Conservation (phyloP, 2,797 vertebrate species). For the Chaenodraco wilsoni region DNA sequence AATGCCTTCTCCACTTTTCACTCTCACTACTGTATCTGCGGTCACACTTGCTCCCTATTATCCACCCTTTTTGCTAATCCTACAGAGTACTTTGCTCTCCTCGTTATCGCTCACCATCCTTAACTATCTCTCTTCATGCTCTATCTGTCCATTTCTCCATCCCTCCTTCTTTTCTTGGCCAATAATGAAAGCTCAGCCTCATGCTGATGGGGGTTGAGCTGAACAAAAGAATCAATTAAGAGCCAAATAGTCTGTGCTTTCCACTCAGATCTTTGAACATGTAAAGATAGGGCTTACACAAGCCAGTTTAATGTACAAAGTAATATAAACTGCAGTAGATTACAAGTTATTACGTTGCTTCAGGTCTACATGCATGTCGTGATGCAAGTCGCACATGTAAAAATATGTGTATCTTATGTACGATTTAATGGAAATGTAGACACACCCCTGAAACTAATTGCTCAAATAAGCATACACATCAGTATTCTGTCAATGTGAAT, state of each 20-base stretch:
- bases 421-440: background rate
- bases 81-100: slow-evolving; percentile 66
- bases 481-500: fast-evolving
- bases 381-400: background rate
- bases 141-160: slow-evolving; percentile 52
- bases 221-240: slow-evolving; percentile 71
- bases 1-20: slow-evolving; percentile 60
- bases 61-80: slow-evolving; percentile 78
- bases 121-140: slow-evolving; percentile 66
- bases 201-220: slow-evolving; percentile 50
- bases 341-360: slow-evolving; percentile 8
- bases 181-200: slow-evolving; percentile 58
- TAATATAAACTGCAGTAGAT: background rate
- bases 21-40: slow-evolving; percentile 50
- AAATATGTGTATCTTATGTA: background rate
- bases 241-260: slow-evolving; percentile 34
- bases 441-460: background rate
- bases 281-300: slow-evolving; percentile 4
- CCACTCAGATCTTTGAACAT: slow-evolving; percentile 36
- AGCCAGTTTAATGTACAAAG: slow-evolving; percentile 21
- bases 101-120: slow-evolving; percentile 63
- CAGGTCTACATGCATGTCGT: background rate
- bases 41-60: slow-evolving; percentile 70
- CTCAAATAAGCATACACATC: background rate
- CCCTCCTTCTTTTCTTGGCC: slow-evolving; percentile 36